Conservation (phyloP, 2,113 vertebrate genomes). For the Stegastes partitus region DNA sequence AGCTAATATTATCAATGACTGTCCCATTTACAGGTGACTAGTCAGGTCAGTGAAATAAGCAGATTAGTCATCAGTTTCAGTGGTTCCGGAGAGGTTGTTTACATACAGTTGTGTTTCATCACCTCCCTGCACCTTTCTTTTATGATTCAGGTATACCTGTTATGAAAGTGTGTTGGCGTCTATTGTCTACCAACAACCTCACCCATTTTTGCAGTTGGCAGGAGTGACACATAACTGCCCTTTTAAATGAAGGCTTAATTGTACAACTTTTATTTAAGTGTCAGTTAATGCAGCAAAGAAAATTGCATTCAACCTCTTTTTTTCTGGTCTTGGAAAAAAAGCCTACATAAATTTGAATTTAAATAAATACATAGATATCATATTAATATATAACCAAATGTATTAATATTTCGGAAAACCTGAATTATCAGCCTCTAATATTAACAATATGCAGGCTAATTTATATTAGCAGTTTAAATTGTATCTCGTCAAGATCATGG, state of each 20-base stretch:
- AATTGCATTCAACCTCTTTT: not conserved
- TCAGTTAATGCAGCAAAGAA: not conserved
- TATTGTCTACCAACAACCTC: not conserved
- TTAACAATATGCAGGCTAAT: too few relatives aligned
- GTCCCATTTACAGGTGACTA: not conserved
- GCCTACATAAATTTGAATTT: too few relatives aligned
- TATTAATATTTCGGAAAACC: too few relatives aligned
- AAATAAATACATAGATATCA: too few relatives aligned
- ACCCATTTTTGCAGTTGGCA: not conserved
- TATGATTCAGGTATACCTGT: constrained; percentile 9
- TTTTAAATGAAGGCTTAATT: not conserved
- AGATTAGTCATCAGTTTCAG: constrained; percentile 18
- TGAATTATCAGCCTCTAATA: too few relatives aligned
- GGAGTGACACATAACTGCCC: not conserved
- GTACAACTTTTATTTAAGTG: not conserved
- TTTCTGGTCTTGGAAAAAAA: too few relatives aligned
- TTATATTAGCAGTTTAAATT: too few relatives aligned
- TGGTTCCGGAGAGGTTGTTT: not conserved
- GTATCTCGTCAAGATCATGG: too few relatives aligned
- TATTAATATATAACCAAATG: too few relatives aligned
- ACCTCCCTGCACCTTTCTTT: constrained; percentile 19
- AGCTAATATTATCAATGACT: not conserved
- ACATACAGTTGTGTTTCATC: constrained; percentile 27
- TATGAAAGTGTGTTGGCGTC: not conserved
- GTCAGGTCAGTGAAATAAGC: not conserved